Evolutionary conservation across 37 sponge, comb jelly and placozoan genomes (phyloP), one percentile per base, ranked within the genome.

Genomic region (Halichondria panicea): DNA sequence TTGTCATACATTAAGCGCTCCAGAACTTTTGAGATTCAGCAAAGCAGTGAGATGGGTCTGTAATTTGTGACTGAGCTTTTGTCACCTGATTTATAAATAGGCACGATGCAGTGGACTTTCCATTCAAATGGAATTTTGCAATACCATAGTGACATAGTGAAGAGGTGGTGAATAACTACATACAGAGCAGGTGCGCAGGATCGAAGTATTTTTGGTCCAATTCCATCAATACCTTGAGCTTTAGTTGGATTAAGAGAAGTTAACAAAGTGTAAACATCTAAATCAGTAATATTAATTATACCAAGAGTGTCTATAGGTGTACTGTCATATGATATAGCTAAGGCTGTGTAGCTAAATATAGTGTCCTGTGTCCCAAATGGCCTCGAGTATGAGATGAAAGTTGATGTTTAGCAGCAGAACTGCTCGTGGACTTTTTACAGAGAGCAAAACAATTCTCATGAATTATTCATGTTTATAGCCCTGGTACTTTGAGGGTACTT

Each of bases 31-130:
- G 81, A 80, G 19, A 70, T 40, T 12, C 24, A 6, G 39, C 81
- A 70, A 11, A 80, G 38, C 40, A 80, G 44, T 13, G 81, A 70
- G 4, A 71, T 71, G 4, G 82, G 82, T 12, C 82, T 61, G 66
- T 81, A 81, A 50, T 80, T 80, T 6, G 15, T 50, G 5, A 77
- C 41, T 2, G 3, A 40, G n/a, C 24, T 2, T 9, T 52, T 65
- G 56, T 77, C 80, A 3, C 62, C 70, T 42, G 71, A 55, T 57
- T 80, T 80, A 48, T 32, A 39, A 3, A 80, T 69, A 0, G 67
- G 78, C 13, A 9, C 66, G 9, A 77, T 77, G 5, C 13, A 11
- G 33, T 77, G 78, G 1, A 31, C 5, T 30, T 63, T 63, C 78
- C 78, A 77, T 31, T 77, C 78, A 12, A 1, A 1, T 8, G 74